Percentiles rank a stretch among this genome's conserved stretches.
phyloP scores from a whole-genome alignment of 2,888 invertebrate species.

The Colostygia pectinataria region DNA sequence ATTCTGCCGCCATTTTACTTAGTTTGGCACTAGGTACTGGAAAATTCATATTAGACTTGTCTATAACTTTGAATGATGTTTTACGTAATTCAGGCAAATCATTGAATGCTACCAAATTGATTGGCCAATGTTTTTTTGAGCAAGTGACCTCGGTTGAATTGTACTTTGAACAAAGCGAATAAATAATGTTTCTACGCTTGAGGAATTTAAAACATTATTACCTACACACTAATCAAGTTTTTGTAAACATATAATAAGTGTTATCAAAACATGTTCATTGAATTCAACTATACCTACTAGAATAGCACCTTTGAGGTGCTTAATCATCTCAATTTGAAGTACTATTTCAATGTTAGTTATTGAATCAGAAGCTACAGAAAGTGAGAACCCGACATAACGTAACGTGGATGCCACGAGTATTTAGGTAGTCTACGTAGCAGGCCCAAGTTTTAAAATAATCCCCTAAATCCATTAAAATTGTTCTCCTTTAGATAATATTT shows the following conservation, averaged over 20 bases:
- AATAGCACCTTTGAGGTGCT: conserved; percentile 1
- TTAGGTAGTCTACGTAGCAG: conserved; percentile 57
- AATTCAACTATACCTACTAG: too few relatives aligned
- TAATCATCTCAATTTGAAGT: not conserved
- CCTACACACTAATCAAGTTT: conserved; percentile 39
- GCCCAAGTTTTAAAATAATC: conserved; percentile 12
- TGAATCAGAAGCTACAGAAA: conserved; percentile 35
- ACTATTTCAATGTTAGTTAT: not conserved
- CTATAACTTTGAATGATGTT: conserved; percentile 3
- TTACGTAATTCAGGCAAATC: conserved; percentile 30
- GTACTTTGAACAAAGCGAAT: conserved; percentile 69
- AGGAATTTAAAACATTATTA: conserved; percentile 49
- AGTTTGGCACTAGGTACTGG: not conserved
- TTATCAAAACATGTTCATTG: conserved; percentile 39
- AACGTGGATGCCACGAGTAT: conserved; percentile 77
- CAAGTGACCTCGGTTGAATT: conserved; percentile 70
- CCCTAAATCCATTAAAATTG: conserved; percentile 5
- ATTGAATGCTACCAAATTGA: conserved; percentile 57
- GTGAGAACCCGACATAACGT: conserved; percentile 70
- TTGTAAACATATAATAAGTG: conserved; percentile 34
- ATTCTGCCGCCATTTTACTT: conserved; percentile 59
- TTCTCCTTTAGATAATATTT: conserved; percentile 43
- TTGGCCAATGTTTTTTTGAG: conserved; percentile 70
- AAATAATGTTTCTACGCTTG: conserved; percentile 41
- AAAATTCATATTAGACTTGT: not conserved